Conservation (phyloP, 2,888 invertebrate genomes). For the Lithophane semibrunnea region DNA sequence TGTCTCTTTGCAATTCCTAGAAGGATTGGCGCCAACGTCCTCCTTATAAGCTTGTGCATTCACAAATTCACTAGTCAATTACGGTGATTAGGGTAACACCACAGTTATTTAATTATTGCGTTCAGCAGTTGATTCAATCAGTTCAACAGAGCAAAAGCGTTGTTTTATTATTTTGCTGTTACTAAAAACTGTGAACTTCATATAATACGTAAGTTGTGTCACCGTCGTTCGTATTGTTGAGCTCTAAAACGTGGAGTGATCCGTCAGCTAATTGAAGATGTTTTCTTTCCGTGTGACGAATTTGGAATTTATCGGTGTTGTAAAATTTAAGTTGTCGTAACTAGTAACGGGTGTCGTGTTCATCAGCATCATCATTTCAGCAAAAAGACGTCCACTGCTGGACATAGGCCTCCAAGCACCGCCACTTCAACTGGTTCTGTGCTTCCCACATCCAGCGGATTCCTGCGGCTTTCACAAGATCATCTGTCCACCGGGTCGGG, state of each 20-base stretch:
- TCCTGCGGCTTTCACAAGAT: too few relatives aligned
- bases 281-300: conserved; percentile 23
- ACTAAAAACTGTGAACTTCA: background rate
- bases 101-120: background rate
- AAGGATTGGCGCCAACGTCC: too few relatives aligned
- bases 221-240: background rate
- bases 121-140: background rate
- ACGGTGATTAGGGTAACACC: too few relatives aligned
- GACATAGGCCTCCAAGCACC: too few relatives aligned
- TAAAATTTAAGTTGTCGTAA: conserved; percentile 25
- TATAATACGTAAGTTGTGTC: background rate
- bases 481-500: background rate
- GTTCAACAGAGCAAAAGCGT: background rate
- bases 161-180: background rate
- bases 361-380: too few relatives aligned
- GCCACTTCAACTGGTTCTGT: too few relatives aligned
- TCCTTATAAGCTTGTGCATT: background rate
- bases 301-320: conserved; percentile 20
- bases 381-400: too few relatives aligned
- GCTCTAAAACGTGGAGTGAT: conserved; percentile 3
- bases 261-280: conserved; percentile 31
- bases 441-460: too few relatives aligned
- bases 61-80: background rate
- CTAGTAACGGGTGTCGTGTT: background rate
- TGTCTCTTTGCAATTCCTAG: too few relatives aligned